phyloP scores from a whole-genome alignment of 1,140 invertebrate species.

The Anastrepha ludens region DNA sequence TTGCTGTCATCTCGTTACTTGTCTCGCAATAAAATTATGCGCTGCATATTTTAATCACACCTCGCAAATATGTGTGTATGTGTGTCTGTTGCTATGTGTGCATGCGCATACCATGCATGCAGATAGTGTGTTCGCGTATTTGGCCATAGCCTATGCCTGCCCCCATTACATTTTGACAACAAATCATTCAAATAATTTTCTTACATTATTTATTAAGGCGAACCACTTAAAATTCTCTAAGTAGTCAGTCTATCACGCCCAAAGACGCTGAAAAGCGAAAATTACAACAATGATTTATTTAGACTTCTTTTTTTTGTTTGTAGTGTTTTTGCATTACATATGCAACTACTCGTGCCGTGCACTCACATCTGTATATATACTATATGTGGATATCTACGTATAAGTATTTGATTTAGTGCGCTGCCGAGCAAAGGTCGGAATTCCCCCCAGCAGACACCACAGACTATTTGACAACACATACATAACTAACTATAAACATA shows the following conservation, averaged over 20 bases:
- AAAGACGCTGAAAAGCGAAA: conserved; percentile 37
- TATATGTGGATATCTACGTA: not conserved
- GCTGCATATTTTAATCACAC: no score
- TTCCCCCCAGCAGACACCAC: conserved; percentile 44
- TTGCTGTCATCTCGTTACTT: no score
- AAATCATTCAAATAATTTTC: conserved; percentile 42
- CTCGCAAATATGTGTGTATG: no score
- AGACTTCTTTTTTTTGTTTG: not conserved
- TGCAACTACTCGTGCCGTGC: not conserved
- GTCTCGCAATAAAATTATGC: no score
- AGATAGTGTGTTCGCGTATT: not conserved
- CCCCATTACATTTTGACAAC: conserved; percentile 51
- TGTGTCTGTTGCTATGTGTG: no score
- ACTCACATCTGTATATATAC: no score
- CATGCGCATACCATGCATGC: not conserved
- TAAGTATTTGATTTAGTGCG: conserved; percentile 28
- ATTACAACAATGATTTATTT: conserved; percentile 52
- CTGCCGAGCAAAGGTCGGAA: conserved; percentile 39
- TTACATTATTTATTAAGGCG: conserved; percentile 51
- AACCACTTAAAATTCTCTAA: conserved; percentile 50
- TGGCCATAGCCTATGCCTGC: not conserved
- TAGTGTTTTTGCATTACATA: not conserved
- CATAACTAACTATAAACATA: no score
- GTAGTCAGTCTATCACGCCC: conserved; percentile 50
- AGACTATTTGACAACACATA: conserved; percentile 44